Conservation (phyloP, 2,113 vertebrate species). For the Condylura cristata region DNA sequence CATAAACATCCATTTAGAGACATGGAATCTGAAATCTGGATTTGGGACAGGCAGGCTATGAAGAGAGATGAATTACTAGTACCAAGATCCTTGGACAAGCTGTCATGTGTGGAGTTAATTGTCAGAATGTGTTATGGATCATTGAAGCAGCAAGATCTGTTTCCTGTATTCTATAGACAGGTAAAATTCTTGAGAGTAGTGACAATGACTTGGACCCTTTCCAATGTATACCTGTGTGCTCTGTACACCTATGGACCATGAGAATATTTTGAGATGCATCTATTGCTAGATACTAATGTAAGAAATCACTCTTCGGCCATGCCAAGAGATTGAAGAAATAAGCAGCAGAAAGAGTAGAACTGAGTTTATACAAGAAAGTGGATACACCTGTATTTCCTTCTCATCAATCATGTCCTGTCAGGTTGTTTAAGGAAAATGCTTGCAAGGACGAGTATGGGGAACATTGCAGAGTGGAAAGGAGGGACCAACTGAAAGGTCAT, state of each 20-base stretch:
- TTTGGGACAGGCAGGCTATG: neutral
- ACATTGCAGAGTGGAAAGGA: neutral
- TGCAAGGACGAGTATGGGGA: neutral
- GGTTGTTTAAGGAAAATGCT: neutral
- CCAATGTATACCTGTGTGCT: neutral
- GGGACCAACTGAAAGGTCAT: neutral
- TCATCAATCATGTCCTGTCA: neutral
- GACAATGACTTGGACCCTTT: neutral
- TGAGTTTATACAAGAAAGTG: neutral
- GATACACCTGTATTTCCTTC: neutral
- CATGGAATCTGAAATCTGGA: no score
- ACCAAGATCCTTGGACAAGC: neutral
- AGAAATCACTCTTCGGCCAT: neutral
- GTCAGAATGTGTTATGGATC: neutral
- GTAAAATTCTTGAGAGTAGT: neutral
- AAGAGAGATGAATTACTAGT: neutral
- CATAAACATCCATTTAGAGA: neutral
- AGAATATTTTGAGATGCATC: neutral
- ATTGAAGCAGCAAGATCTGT: neutral
- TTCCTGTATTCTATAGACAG: neutral
- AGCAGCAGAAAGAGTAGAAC: neutral
- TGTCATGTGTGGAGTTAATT: fast-evolving
- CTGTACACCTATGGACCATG: neutral
- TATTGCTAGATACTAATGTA: neutral
- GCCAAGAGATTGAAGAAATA: neutral